Percentiles rank a stretch among this genome's conserved stretches.
Conservation (phyloP, 35 echinoderm and acorn worm species). For the Holothuria glaberrima region DNA sequence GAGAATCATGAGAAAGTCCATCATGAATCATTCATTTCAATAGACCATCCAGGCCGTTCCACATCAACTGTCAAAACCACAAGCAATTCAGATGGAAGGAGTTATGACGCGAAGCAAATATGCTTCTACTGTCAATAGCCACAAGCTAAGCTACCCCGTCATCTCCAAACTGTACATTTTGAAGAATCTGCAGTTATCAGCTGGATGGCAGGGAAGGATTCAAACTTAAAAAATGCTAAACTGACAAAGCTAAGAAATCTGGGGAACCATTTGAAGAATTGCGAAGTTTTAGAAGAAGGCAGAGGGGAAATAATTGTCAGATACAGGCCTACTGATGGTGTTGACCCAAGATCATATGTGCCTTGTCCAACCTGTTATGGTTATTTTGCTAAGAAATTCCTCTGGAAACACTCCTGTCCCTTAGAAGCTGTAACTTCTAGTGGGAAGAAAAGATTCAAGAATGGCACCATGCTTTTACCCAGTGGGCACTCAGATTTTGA, state of each 20-base stretch:
- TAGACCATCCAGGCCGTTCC: too few species aligned
- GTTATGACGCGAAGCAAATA: neutral
- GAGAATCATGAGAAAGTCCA: too few species aligned
- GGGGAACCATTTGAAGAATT: neutral
- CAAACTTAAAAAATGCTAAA: neutral
- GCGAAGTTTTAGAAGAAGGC: neutral
- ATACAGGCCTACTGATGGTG: slow-evolving; percentile 1
- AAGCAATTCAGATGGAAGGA: neutral
- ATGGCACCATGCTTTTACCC: slow-evolving; percentile 22
- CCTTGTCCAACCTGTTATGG: slow-evolving; percentile 39
- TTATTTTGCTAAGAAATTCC: slow-evolving; percentile 14
- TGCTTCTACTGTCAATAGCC: neutral
- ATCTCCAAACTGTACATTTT: neutral
- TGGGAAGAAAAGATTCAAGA: neutral
- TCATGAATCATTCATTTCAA: too few species aligned
- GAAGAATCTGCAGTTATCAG: slow-evolving; percentile 1
- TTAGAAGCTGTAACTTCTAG: neutral
- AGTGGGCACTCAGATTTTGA: neutral
- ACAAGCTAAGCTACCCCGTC: neutral
- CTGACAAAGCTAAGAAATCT: neutral
- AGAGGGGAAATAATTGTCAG: neutral
- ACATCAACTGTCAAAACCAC: too few species aligned
- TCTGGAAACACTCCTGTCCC: slow-evolving; percentile 49
- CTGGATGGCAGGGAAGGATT: neutral
- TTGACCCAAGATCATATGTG: slow-evolving; percentile 4